A percentile compares a stretch with the other conserved stretches of the same genome.
Conservation (phyloP, 2,113 vertebrate species). For the Phaethon lepturus region DNA sequence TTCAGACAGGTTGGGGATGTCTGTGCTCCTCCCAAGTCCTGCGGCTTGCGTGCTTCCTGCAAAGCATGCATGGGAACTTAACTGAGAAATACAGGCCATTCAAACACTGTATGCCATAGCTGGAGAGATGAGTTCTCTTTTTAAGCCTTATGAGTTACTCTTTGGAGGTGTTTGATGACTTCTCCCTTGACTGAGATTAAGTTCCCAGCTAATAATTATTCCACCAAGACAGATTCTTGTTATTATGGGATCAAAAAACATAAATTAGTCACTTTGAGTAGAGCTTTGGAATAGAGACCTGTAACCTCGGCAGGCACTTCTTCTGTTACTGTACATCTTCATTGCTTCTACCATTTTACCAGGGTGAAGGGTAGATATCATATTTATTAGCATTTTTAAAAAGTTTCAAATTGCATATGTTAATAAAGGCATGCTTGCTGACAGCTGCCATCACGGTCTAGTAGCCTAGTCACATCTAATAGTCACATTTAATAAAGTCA, state of each 20-base stretch:
- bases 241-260: neutral
- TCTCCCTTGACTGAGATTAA: neutral
- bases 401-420: neutral
- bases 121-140: neutral
- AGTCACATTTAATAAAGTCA: too few species aligned
- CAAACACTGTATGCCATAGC: accelerated
- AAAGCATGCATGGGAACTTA: neutral
- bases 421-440: neutral
- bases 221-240: neutral
- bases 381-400: neutral
- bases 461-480: neutral
- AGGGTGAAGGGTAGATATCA: neutral
- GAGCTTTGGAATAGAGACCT: neutral
- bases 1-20: neutral
- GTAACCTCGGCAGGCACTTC: neutral
- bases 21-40: neutral
- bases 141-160: neutral
- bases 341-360: neutral
- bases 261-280: neutral
- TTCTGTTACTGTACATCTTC: neutral
- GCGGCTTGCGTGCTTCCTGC: neutral
- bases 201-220: neutral
- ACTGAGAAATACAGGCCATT: neutral
- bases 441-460: neutral
- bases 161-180: neutral